Evolutionary conservation across 1,140 invertebrate genomes (phyloP), one percentile per base, ranked within the genome.

Genomic region (Pseudobourletiella spinata): DNA sequence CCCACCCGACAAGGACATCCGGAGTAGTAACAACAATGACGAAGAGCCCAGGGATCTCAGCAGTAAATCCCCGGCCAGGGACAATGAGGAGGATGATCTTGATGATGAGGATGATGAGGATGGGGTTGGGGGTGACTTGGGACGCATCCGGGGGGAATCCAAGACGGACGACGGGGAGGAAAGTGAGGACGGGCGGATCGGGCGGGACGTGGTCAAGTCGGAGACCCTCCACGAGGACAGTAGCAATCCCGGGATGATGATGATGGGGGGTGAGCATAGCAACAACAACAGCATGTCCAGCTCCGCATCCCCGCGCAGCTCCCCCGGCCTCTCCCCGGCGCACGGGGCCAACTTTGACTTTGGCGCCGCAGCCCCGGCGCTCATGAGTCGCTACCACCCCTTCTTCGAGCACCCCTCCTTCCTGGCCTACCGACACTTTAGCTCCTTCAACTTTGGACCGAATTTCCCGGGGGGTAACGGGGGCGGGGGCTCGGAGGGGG

Each of bases 381-480:
- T 22, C 6, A 52, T 64, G 6, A 63, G 32, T 44, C 35, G 66
- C 29, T 68, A 59, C 42, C 64, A 59, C 29, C 56, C 63, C 6
- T 61, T 70, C 29, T 65, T 68, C 50, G 68, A 70, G 18, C 66
- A 68, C 57, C 61, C 57, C 24, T 70, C 65, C 15, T 66, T 68
- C 62, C 63, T 66, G 64, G 65, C 68, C 15, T 69, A 69, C 52
- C 62, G 64, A 18, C 64, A 69, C 44, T 65, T 69, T 35, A 66
- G 64, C 46, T 63, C 64, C 0, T 67, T 69, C 59, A 65, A 63
- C 30, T 68, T 68, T 48, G 63, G 60, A 18, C 54, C 52, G 44
- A 61, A 59, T 16, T 64, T 64, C n/a, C 46, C 61, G 22, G 24
- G 26, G 18, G 55, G 25, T 28, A 16, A 25, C 16, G 54, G 46